Conservation (phyloP, 2,113 vertebrate species). For the Sylvia atricapilla region DNA sequence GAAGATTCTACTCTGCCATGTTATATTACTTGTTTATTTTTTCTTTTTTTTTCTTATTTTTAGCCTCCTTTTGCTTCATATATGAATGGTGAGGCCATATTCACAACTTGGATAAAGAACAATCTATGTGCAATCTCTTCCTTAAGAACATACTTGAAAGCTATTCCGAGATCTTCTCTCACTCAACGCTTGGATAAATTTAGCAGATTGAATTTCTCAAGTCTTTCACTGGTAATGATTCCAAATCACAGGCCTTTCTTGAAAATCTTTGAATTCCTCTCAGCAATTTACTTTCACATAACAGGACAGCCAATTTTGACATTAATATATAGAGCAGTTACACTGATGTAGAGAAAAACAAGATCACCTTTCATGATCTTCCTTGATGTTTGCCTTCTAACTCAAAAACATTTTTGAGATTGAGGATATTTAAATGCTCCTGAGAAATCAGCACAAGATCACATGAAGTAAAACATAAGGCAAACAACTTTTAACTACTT, state of each 20-base stretch:
- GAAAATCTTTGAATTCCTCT: neutral
- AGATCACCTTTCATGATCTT: neutral
- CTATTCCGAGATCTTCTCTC: neutral
- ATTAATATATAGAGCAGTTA: neutral
- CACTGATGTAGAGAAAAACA: neutral
- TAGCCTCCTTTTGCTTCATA: neutral
- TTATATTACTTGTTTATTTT: no score
- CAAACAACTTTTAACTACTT: neutral
- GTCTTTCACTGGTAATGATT: neutral
- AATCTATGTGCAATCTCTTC: neutral
- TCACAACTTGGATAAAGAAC: neutral
- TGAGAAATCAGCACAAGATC: neutral
- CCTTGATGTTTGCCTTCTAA: neutral
- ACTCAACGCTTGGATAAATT: neutral
- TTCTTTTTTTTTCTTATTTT: neutral
- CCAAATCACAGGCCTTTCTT: neutral
- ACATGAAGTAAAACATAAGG: neutral
- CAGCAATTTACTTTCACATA: neutral
- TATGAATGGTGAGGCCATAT: neutral
- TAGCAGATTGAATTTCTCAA: neutral
- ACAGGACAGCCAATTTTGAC: neutral
- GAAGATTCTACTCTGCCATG: accelerated
- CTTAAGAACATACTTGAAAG: neutral
- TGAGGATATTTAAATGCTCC: neutral
- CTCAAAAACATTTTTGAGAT: neutral